A percentile compares a stretch with the other conserved stretches of the same genome.
Conservation (phyloP, 2,113 vertebrate genomes). For the Nerophis lumbriciformis region DNA sequence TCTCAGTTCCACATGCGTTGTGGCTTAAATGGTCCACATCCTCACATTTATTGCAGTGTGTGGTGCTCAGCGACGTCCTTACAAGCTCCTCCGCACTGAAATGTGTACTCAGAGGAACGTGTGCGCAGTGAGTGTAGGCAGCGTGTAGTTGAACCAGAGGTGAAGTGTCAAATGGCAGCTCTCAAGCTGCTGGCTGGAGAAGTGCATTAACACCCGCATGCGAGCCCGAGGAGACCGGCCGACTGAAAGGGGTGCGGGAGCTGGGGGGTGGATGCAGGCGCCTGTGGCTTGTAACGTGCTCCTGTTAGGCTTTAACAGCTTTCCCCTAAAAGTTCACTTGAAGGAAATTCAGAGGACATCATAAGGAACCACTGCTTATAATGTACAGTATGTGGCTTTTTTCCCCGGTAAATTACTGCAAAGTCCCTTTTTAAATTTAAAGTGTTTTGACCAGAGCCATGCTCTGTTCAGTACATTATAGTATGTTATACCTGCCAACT, state of each 20-base stretch:
- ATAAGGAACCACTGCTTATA: neutral
- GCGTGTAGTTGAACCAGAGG: conserved; percentile 56
- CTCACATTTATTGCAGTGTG: neutral
- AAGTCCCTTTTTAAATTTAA: too few species aligned
- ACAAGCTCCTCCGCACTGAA: conserved; percentile 16
- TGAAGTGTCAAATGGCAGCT: conserved; percentile 57
- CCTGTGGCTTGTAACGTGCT: conserved; percentile 50
- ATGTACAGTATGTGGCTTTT: too few species aligned
- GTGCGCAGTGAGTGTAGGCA: conserved; percentile 43
- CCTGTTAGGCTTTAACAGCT: conserved; percentile 40
- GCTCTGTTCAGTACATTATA: too few species aligned
- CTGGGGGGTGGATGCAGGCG: conserved; percentile 37
- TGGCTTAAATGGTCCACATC: neutral
- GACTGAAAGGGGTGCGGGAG: conserved; percentile 19
- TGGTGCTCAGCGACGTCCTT: conserved; percentile 2
- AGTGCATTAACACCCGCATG: conserved; percentile 65
- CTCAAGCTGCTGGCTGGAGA: conserved; percentile 53
- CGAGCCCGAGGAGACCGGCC: conserved; percentile 43
- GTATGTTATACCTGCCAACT: too few species aligned
- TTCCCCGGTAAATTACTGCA: too few species aligned
- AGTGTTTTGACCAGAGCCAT: too few species aligned
- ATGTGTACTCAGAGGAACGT: conserved; percentile 13
- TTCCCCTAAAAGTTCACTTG: conserved; percentile 35
- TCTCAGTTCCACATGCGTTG: neutral
- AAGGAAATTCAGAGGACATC: conserved; percentile 28